Base-by-base conservation (phyloP, 2,888 invertebrate genomes). In the Hyposoter dolosus region DNA sequence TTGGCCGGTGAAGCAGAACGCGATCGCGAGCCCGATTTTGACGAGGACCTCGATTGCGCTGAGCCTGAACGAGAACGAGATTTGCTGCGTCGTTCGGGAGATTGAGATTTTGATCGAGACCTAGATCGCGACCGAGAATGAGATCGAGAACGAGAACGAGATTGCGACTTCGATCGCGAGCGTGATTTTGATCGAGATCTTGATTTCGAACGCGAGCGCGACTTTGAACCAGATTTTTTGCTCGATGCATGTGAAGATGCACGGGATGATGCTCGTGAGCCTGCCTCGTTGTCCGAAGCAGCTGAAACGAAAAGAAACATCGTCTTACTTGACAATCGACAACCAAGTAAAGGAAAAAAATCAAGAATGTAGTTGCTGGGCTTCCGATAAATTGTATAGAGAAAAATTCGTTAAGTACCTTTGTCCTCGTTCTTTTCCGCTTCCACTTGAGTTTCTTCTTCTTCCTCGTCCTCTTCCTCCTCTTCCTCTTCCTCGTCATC, bases 401-500 rank as follows among this genome's bases (percentile, higher is more conserved):
- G 50, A 35, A 17, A 88, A 87, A 75, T 40, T 66, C 12, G 47
- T 10, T 65, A 28, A 69, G 19, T 23, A 92, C 94, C 94, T 92
- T 94, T 92, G 43, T 92, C 91, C 86, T 93, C 89, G 88, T 89
- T 89, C 91, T 93, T 93, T 72, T 94, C 93, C 40, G 89, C 81
- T 71, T 94, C 95, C 56, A 94, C 94, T 63, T 95, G 95, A 82
- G 94, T 94, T 88, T 95, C 95, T 74, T 92, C 93, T 86, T 95
- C 94, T 88, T 95, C 95, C 10, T 96, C 95, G 19, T 95, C 96
- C 72, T 95, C 95, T 43, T 96, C 96, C 1, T 96, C 96, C 15
- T 96, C 96, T 5, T 96, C 96, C n/a, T 96, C 97, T 0, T 96
- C 96, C 87, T 96, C 96, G 45, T 96, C 96, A 83, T 95, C 95